Evolutionary conservation across 2,797 vertebrate species (phyloP).

Genomic region (Cercopithecus hamlyni): DNA sequence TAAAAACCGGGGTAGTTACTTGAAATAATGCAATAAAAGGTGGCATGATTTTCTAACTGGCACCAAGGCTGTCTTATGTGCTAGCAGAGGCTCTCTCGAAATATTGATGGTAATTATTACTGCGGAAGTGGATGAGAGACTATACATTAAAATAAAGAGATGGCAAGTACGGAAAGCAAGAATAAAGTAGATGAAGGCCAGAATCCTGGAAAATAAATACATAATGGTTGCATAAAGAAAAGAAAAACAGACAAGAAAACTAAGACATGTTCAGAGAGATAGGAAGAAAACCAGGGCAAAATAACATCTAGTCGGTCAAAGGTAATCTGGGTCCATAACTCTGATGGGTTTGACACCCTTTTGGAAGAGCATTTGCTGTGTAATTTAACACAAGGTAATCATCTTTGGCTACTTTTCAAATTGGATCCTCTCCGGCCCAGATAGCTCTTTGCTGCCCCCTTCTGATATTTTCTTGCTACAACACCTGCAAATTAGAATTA

Average conservation of each 20-base stretch:
- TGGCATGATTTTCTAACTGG: not conserved
- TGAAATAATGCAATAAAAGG: not conserved
- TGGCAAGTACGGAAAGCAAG: not conserved
- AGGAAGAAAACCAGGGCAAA: not conserved
- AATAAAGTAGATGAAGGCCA: not conserved
- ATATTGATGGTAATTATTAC: not conserved
- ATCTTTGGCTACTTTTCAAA: not conserved
- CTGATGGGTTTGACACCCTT: not conserved
- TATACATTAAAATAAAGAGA: not conserved
- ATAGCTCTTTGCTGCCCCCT: conserved; percentile 61
- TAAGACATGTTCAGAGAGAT: not conserved
- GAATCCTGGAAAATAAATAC: not conserved
- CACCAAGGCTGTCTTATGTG: not conserved
- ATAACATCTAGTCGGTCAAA: not conserved
- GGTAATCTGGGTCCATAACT: not conserved
- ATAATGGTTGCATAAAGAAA: not conserved
- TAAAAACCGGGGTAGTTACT: not conserved
- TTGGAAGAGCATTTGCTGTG: not conserved
- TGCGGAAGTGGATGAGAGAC: not conserved
- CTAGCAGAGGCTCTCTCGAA: not conserved
- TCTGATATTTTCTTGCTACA: not conserved
- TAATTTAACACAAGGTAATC: not conserved
- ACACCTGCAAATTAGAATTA: not conserved
- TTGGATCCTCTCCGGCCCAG: not conserved
- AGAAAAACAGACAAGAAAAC: not conserved